Evolutionary conservation across 2,113 vertebrate species (phyloP), one percentile per base, ranked within the genome.

Genomic region (Salminus brasiliensis): DNA sequence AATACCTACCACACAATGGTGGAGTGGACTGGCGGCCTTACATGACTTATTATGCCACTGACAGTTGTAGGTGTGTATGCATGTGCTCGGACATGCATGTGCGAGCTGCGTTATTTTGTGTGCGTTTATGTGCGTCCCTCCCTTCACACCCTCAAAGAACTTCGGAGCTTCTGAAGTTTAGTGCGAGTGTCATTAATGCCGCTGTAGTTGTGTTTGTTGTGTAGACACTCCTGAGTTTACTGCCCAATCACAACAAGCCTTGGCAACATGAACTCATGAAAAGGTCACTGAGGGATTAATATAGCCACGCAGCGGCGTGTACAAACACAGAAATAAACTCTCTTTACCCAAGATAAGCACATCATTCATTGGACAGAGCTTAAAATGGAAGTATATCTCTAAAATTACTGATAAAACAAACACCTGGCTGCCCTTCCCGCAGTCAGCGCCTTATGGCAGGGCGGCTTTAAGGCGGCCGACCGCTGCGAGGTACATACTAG

Each of bases 121-220:
- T n/a, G n/a, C n/a, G n/a, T n/a, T n/a, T n/a, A n/a, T 25, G 18
- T 30, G 57, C 0, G 32, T 25, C 52, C 52, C 16, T 55, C n/a
- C 52, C 23, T 55, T 55, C 23, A 21, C 2, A 63, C 18, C 21
- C 60, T n/a, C 36, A 16, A 34, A 63, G 60, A 63, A 63, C 16
- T 16, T 36, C 30, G 2, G 23, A 4, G 32, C 16, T 68, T 36
- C 1, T 62, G 41, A 49, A 16, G 70, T 66, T 21, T 29, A 16
- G 53, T 21, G 23, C 69, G 62, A 52, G 70, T 27, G 53, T 52
- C 41, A 62, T 69, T 62, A 39, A 36, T 23, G 18, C 16, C 16
- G 47, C 81, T 15, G 29, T 36, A 45, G 30, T 60, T 18, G 27
- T 59, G 49, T 74, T 78, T 82, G 25, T 80, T 80, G 32, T 67